Percentiles rank a stretch among this genome's conserved stretches.
These are phyloP conservation scores for Gibbula magus DNA, from an alignment of 2,888 invertebrate species.

Conservation along the genomic window DNA sequence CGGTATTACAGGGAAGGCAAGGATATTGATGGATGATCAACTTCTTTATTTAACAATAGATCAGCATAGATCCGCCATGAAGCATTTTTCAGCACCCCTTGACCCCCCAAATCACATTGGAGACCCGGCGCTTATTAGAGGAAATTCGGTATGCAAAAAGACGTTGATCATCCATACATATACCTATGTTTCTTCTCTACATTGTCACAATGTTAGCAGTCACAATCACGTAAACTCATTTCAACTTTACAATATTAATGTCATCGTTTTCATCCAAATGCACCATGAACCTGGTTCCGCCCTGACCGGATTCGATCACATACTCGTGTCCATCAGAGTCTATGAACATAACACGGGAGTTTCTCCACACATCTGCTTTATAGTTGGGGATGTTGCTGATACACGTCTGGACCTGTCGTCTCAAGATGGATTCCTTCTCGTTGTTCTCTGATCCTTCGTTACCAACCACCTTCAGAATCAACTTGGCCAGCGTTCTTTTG, in stretches of 20 bases:
- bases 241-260: neutral
- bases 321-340: neutral
- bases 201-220: too few species aligned
- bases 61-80: too few species aligned
- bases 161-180: too few species aligned
- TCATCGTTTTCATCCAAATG: neutral
- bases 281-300: neutral
- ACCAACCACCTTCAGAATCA: neutral
- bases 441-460: neutral
- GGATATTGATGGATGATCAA: too few species aligned
- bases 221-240: neutral
- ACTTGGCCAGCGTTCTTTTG: neutral
- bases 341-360: neutral
- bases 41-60: too few species aligned
- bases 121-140: too few species aligned
- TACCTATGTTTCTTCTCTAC: too few species aligned
- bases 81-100: too few species aligned
- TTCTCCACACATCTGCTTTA: neutral
- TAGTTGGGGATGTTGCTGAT: neutral
- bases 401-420: neutral
- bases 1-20: too few species aligned
- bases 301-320: neutral
- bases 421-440: too few species aligned
- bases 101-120: too few species aligned
- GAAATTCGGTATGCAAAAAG: too few species aligned